A percentile compares a stretch with the other conserved stretches of the same genome.
Conservation (phyloP, 1,140 invertebrate species). For the Trichonephila inaurata region DNA sequence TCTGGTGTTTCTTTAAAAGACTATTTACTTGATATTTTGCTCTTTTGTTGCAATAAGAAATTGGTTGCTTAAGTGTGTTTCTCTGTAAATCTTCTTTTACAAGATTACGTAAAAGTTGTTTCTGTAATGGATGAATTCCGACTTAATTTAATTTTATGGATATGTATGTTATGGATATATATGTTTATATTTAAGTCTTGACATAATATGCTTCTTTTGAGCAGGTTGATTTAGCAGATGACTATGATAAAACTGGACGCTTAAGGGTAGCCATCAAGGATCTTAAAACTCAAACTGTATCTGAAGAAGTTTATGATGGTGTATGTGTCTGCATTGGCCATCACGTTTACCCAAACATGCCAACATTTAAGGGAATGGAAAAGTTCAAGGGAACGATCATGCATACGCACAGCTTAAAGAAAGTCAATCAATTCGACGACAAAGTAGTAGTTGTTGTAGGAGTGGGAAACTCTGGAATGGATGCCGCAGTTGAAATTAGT, state of each 20-base stretch:
- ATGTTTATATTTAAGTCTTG: too few species aligned
- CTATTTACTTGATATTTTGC: too few species aligned
- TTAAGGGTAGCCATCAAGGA: slow-evolving; percentile 78
- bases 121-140: too few species aligned
- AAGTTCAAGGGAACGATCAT: slow-evolving; percentile 81
- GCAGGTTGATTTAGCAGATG: slow-evolving; percentile 28
- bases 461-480: slow-evolving; percentile 83
- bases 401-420: slow-evolving; percentile 82
- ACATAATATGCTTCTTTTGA: background rate
- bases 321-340: slow-evolving; percentile 78
- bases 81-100: too few species aligned
- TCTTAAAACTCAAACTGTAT: slow-evolving; percentile 74
- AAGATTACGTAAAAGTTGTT: too few species aligned
- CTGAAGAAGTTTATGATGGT: slow-evolving; percentile 67
- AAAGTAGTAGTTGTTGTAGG: slow-evolving; percentile 82
- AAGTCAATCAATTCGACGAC: slow-evolving; percentile 79
- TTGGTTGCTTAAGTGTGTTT: too few species aligned
- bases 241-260: slow-evolving; percentile 54
- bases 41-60: too few species aligned
- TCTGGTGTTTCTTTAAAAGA: too few species aligned
- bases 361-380: slow-evolving; percentile 78
- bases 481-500: slow-evolving; percentile 83
- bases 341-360: slow-evolving; percentile 70
- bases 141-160: too few species aligned
- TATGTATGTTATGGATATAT: too few species aligned